These are phyloP conservation scores for Ceryle rudis DNA, from an alignment of 2,797 vertebrate species.

Conservation along the genomic window DNA sequence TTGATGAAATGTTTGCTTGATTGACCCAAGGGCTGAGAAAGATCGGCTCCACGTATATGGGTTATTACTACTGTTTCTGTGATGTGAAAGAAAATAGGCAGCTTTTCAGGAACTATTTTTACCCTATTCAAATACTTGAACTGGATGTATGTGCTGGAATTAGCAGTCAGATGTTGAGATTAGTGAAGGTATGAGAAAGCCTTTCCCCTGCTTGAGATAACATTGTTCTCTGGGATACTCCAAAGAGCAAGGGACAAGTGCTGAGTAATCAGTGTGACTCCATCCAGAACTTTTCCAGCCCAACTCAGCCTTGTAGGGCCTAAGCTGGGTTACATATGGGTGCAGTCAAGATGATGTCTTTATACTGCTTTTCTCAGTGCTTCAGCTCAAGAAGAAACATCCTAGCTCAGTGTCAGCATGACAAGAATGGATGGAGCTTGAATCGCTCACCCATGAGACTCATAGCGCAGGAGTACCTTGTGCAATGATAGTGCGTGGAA, in stretches of 20 bases:
- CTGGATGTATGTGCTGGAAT: not conserved
- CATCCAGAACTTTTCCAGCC: not conserved
- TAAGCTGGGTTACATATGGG: not conserved
- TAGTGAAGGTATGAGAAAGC: not conserved
- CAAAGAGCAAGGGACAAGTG: not conserved
- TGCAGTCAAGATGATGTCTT: not conserved
- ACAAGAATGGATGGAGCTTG: not conserved
- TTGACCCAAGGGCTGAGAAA: not conserved
- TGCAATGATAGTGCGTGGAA: not conserved
- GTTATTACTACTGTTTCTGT: not conserved
- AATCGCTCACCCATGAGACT: not conserved
- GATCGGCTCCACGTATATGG: not conserved
- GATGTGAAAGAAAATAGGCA: not conserved
- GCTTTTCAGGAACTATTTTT: not conserved
- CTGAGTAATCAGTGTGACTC: not conserved
- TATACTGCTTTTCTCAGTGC: not conserved
- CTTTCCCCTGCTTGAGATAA: not conserved
- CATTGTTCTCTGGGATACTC: not conserved
- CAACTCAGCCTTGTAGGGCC: not conserved
- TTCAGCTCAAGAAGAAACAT: not conserved
- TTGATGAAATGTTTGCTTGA: slow-evolving; percentile 1
- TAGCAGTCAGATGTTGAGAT: not conserved
- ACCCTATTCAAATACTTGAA: not conserved
- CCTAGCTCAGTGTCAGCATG: not conserved
- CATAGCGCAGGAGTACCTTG: not conserved